These are phyloP conservation scores for Aotus griseimembra DNA, from an alignment of 2,797 vertebrate genomes.

Conservation along the genomic window DNA sequence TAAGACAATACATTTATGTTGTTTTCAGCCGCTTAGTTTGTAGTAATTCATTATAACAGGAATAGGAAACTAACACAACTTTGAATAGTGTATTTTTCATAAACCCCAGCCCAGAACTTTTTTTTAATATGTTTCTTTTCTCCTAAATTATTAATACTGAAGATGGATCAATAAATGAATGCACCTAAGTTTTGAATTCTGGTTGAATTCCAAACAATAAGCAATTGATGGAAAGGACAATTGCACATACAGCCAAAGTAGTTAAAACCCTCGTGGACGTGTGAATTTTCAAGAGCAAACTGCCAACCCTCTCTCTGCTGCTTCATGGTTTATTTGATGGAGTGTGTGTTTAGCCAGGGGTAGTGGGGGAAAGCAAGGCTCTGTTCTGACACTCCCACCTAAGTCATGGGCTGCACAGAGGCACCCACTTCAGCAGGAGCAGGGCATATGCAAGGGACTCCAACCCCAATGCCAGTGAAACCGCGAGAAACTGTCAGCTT, in stretches of 20 bases:
- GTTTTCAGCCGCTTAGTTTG: neutral
- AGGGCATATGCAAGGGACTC: neutral
- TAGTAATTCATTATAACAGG: too few relatives aligned
- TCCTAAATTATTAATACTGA: neutral
- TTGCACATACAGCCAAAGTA: neutral
- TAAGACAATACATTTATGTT: rapidly evolving
- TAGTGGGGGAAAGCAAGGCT: neutral
- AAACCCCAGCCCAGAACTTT: neutral
- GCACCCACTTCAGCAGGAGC: neutral
- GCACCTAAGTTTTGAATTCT: neutral
- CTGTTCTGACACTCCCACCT: neutral
- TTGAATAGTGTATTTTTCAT: neutral
- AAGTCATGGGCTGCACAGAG: rapidly evolving
- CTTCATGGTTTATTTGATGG: conserved; percentile 39
- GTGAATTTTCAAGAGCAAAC: conserved; percentile 47
- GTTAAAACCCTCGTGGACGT: neutral
- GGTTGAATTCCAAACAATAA: neutral
- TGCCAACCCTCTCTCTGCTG: neutral
- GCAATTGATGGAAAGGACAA: neutral
- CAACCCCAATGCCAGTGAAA: conserved; percentile 44
- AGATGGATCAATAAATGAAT: neutral
- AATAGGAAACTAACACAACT: neutral
- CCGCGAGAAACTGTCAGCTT: conserved; percentile 64
- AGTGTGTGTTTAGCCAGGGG: neutral
- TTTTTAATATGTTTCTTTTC: neutral